Conservation (phyloP, 2,797 vertebrate genomes). For the Sebastes taczanowskii region DNA sequence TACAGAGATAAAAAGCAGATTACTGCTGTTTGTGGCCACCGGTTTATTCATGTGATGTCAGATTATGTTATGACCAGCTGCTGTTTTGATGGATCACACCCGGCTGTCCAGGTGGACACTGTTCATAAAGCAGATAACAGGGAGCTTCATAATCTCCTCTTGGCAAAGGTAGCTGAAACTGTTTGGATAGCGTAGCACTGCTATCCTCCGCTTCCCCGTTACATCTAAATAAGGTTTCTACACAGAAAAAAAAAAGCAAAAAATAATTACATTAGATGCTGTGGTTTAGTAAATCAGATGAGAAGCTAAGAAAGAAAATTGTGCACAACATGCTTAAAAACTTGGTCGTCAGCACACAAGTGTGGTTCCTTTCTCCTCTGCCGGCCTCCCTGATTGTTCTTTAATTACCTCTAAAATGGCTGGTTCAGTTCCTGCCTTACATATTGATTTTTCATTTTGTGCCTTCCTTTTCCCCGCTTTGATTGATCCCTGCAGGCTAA, state of each 20-base stretch:
- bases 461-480: slow-evolving; percentile 51
- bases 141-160: slow-evolving; percentile 46
- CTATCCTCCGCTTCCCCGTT: background rate
- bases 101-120: slow-evolving; percentile 61
- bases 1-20: slow-evolving; percentile 63
- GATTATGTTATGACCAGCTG: slow-evolving; percentile 68
- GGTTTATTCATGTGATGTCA: slow-evolving; percentile 62
- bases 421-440: slow-evolving; percentile 64
- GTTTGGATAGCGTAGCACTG: background rate
- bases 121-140: slow-evolving; percentile 70
- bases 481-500: slow-evolving; percentile 68
- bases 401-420: slow-evolving; percentile 72
- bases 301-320: background rate
- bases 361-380: slow-evolving; percentile 11
- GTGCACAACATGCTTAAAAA: slow-evolving; percentile 5
- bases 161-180: slow-evolving; percentile 26
- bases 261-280: slow-evolving; percentile 10
- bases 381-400: slow-evolving; percentile 36
- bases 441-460: slow-evolving; percentile 74
- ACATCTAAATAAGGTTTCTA: slow-evolving; percentile 9
- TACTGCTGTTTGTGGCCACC: slow-evolving; percentile 50
- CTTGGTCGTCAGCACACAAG: background rate
- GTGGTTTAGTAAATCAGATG: slow-evolving; percentile 27
- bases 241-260: slow-evolving; percentile 9
- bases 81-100: slow-evolving; percentile 61